phyloP scores from a whole-genome alignment of 2,888 invertebrate species.

The Nematopogon swammerdamellus region DNA sequence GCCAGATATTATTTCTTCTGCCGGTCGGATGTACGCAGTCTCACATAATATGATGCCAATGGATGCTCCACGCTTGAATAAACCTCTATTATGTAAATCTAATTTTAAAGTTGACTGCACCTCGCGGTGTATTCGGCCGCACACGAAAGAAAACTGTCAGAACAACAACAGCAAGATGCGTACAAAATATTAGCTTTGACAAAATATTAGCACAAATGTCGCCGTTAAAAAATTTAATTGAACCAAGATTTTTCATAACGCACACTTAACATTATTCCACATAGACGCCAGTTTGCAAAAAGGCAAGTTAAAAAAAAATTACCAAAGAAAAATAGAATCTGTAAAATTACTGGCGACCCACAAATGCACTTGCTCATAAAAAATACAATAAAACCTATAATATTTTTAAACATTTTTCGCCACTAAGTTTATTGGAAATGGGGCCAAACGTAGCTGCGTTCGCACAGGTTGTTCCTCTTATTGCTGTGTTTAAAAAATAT shows the following conservation, averaged over 20 bases:
- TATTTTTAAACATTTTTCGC: conserved; percentile 3
- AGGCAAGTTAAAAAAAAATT: conserved; percentile 1
- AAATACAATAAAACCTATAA: conserved; percentile 4
- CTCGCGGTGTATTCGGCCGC: too few species aligned
- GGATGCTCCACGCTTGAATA: too few species aligned
- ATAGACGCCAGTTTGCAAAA: neutral
- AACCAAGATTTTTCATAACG: conserved; percentile 3
- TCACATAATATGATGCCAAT: too few species aligned
- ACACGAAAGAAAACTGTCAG: too few species aligned
- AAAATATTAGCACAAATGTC: conserved; percentile 2
- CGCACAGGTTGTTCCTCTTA: neutral
- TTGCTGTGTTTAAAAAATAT: conserved; percentile 11
- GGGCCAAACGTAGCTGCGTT: conserved; percentile 4
- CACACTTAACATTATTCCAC: conserved; percentile 1
- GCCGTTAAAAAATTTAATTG: conserved; percentile 3
- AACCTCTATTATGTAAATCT: too few species aligned
- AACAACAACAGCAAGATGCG: too few species aligned
- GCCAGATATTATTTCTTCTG: too few species aligned
- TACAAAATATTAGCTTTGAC: too few species aligned
- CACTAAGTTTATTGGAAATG: conserved; percentile 4
- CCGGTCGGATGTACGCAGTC: too few species aligned
- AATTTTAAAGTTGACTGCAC: too few species aligned
- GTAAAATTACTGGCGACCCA: conserved; percentile 10
- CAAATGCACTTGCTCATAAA: conserved; percentile 1
- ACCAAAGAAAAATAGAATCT: conserved; percentile 1